Evolutionary conservation across 2,797 vertebrate species (phyloP).

Genomic region (Staurois parvus): DNA sequence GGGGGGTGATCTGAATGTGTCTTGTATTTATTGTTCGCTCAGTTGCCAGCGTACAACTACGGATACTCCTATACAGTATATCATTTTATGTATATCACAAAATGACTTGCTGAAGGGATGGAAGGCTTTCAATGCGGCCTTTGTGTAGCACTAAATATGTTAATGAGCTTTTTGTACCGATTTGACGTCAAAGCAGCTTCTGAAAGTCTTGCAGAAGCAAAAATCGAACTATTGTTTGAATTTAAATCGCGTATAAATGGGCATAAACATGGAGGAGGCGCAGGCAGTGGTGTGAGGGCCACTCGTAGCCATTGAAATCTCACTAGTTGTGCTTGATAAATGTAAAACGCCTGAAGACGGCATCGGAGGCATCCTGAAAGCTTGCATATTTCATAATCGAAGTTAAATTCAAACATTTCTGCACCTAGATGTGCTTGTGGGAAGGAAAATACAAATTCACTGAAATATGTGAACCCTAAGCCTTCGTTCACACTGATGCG

Average conservation of each 20-base stretch:
- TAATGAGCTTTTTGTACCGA: slow-evolving; percentile 41
- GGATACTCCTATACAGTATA: no score
- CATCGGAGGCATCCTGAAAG: no score
- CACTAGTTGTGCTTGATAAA: background rate
- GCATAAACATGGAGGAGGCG: background rate
- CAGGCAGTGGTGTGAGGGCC: background rate
- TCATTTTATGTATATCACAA: background rate
- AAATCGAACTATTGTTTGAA: slow-evolving; percentile 39
- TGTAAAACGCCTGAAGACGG: no score
- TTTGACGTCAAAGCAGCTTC: slow-evolving; percentile 41
- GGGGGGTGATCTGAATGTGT: no score
- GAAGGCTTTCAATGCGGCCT: slow-evolving; percentile 22
- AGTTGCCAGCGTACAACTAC: background rate
- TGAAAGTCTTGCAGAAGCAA: slow-evolving; percentile 18
- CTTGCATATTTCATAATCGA: no score
- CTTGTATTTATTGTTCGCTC: no score
- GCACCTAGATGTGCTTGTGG: no score
- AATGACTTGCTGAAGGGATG: background rate
- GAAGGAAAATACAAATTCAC: no score
- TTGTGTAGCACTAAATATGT: slow-evolving; percentile 40
- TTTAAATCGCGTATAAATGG: slow-evolving; percentile 2
- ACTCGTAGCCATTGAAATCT: background rate
- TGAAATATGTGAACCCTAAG: no score
- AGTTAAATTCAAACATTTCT: no score
- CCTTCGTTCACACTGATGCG: no score